Evolutionary conservation across 2,888 invertebrate species (phyloP).

Genomic region (Serrognathus titanus): DNA sequence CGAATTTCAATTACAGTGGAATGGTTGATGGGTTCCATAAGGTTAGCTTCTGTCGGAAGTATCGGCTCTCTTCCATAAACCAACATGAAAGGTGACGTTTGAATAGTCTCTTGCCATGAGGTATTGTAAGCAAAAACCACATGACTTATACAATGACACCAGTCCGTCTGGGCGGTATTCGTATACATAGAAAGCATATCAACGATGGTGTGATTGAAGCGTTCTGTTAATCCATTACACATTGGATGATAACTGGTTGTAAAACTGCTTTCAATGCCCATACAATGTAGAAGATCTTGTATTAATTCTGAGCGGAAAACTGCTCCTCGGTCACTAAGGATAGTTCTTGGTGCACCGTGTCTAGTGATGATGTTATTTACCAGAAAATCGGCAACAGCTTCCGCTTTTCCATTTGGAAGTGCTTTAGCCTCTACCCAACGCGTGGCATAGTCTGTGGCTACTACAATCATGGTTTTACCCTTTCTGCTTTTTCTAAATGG

Average conservation of each 20-base stretch:
- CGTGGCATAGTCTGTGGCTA: slow-evolving; percentile 31
- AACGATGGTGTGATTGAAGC: slow-evolving; percentile 9
- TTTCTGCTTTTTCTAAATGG: slow-evolving; percentile 25
- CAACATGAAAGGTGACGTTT: slow-evolving; percentile 14
- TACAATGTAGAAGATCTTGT: too few relatives aligned
- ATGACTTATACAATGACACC: not conserved
- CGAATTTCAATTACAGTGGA: slow-evolving; percentile 5
- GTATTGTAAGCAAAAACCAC: not conserved
- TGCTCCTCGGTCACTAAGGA: slow-evolving; percentile 1
- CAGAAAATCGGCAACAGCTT: slow-evolving; percentile 6
- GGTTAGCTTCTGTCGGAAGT: slow-evolving; percentile 1
- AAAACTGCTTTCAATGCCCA: not conserved
- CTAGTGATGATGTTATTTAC: not conserved
- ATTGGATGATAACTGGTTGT: slow-evolving; percentile 3
- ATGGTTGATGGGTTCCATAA: slow-evolving; percentile 13
- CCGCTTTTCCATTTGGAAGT: slow-evolving; percentile 5
- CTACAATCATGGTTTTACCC: slow-evolving; percentile 28
- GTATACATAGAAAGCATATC: slow-evolving; percentile 3
- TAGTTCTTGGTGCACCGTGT: not conserved
- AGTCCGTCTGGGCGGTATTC: not conserved
- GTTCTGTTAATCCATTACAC: slow-evolving; percentile 12
- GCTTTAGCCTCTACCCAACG: slow-evolving; percentile 24
- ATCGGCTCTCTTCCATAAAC: not conserved
- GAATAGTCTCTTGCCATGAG: too few relatives aligned
- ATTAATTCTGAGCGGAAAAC: slow-evolving; percentile 1